These are phyloP conservation scores for Chrysolina americana DNA, from an alignment of 2,888 invertebrate genomes.

Conservation along the genomic window DNA sequence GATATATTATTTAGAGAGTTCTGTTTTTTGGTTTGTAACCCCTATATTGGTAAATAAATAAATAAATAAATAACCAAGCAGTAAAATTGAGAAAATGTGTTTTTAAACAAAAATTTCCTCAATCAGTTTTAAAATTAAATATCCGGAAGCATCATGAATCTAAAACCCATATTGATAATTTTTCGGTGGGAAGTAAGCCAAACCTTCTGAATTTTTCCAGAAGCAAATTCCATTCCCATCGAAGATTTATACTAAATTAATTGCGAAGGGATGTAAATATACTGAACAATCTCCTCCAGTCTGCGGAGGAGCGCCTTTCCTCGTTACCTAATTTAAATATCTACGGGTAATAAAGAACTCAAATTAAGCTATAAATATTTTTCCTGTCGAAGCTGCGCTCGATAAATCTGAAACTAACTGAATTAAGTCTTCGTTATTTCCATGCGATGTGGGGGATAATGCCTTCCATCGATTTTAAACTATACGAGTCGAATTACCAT, in stretches of 20 bases:
- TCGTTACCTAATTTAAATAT: slow-evolving; percentile 62
- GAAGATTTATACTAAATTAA: neutral
- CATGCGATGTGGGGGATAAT: slow-evolving; percentile 42
- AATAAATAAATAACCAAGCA: too few relatives aligned
- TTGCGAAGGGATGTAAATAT: slow-evolving; percentile 34
- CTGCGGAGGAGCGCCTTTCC: slow-evolving; percentile 28
- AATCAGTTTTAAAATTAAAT: too few relatives aligned
- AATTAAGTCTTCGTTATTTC: slow-evolving; percentile 55
- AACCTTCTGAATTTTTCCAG: too few relatives aligned
- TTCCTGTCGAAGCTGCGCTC: slow-evolving; percentile 65
- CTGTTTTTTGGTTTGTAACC: too few relatives aligned
- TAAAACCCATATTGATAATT: neutral
- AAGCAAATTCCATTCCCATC: neutral
- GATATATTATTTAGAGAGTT: too few relatives aligned
- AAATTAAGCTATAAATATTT: slow-evolving; percentile 68
- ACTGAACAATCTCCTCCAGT: slow-evolving; percentile 19
- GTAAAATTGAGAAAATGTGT: too few relatives aligned
- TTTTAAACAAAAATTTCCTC: too few relatives aligned
- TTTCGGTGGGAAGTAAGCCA: neutral
- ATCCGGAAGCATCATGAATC: too few relatives aligned
- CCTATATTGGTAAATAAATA: too few relatives aligned
- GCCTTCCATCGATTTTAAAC: slow-evolving; percentile 42
- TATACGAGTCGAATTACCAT: slow-evolving; percentile 26
- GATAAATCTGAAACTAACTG: slow-evolving; percentile 65
- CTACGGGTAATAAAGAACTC: slow-evolving; percentile 64